phyloP scores from a whole-genome alignment of 2,797 vertebrate genomes.

The Pantherophis alleghaniensis region DNA sequence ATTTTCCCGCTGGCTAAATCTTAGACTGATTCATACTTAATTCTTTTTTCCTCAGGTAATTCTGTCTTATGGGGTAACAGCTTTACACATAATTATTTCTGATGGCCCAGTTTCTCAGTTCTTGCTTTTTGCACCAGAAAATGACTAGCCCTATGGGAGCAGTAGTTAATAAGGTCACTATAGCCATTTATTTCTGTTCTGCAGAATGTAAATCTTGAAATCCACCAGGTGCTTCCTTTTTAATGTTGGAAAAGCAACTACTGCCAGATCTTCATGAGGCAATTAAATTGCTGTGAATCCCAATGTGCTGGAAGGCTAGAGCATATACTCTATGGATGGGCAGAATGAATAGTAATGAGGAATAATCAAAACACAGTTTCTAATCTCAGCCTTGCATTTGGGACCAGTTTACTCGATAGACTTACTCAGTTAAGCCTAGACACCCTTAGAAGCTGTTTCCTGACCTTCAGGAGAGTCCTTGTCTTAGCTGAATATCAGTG shows the following conservation, averaged over 20 bases:
- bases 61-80: not conserved
- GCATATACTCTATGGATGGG: not conserved
- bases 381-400: not conserved
- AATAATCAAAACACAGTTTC: not conserved
- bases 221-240: not conserved
- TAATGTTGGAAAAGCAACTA: not conserved
- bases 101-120: constrained; percentile 22
- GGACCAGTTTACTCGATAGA: not conserved
- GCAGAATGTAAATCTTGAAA: constrained; percentile 1
- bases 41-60: not conserved
- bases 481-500: not conserved
- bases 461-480: not conserved
- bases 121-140: not conserved
- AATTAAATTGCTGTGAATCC: constrained; percentile 7
- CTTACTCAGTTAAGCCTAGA: not conserved
- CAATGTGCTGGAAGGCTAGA: not conserved
- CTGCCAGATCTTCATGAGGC: not conserved
- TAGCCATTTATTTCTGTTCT: constrained; percentile 3
- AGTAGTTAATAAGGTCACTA: constrained; percentile 10
- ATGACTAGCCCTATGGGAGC: constrained; percentile 12
- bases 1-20: not conserved
- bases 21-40: not conserved
- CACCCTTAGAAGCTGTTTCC: not conserved
- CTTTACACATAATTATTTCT: constrained; percentile 17
- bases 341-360: not conserved